A percentile compares a stretch with the other conserved stretches of the same genome.
Conservation (phyloP, 2,888 invertebrate species). For the Tholera decimalis region DNA sequence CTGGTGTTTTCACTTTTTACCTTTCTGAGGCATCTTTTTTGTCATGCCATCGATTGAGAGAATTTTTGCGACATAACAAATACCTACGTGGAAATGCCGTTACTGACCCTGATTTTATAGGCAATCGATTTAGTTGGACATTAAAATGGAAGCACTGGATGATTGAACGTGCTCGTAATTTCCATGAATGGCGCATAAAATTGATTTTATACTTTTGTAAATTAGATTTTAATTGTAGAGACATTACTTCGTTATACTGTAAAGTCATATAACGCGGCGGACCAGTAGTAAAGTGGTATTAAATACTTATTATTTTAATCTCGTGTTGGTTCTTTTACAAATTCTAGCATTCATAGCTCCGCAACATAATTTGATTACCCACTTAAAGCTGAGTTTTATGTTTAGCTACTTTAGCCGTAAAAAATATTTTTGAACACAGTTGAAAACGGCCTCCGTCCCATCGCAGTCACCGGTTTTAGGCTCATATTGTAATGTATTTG, state of each 20-base stretch:
- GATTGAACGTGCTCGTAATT: constrained; percentile 14
- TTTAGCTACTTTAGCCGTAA: background rate
- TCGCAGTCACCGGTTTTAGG: too few relatives aligned
- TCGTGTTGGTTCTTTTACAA: background rate
- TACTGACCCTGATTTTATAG: constrained; percentile 13
- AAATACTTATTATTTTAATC: background rate
- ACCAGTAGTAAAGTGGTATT: background rate
- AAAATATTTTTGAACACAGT: background rate
- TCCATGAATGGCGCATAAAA: constrained; percentile 13
- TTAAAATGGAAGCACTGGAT: constrained; percentile 26
- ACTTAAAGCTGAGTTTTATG: background rate
- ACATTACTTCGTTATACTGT: background rate
- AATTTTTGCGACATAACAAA: constrained; percentile 11
- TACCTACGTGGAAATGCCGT: constrained; percentile 24
- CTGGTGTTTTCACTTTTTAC: constrained; percentile 58
- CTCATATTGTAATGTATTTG: too few relatives aligned
- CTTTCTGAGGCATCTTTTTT: constrained; percentile 34
- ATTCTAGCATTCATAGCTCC: too few relatives aligned
- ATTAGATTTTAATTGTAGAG: constrained; percentile 9
- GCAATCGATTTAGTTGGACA: constrained; percentile 3
- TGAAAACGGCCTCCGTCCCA: background rate
- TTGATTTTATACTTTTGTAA: constrained; percentile 7
- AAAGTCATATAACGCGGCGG: background rate
- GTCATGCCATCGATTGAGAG: constrained; percentile 1
- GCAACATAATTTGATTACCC: background rate